Evolutionary conservation across 2,797 vertebrate genomes (phyloP), one percentile per base, ranked within the genome.

Genomic region (Buphagus erythrorhynchus): DNA sequence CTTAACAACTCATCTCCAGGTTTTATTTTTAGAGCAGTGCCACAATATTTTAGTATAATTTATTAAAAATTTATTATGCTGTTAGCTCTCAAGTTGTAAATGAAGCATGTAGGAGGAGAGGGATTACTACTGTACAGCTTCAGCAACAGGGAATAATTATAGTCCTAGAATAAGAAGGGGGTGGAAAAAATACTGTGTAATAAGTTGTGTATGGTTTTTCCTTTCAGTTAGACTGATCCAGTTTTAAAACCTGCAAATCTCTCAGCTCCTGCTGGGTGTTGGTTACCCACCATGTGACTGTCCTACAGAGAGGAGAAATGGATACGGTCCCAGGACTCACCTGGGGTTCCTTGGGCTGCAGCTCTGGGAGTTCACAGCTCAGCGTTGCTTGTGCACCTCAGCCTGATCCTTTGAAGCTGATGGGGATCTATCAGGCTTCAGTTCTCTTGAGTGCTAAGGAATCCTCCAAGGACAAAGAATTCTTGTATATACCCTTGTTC

Each of bases 1-100:
- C 72, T 77, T 72, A 92, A 57, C 31, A 63, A 67, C 43, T 88
- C 51, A 69, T 72, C 45, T 67, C 62, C 79, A 79, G 48, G 40
- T 78, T 93, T 93, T 87, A 80, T 90, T 93, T 96, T 96, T 93
- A 94, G 88, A 93, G 63, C 59, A 72, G 59, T 85, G 85, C 24
- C 87, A 94, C 55, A 95, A 96, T 93, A 95, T 97, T 97, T 96
- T 92, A 96, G 80, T 88, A 49, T 88, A 91, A 97, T 96, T 93
- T 94, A 96, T 97, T 96, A 95, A 95, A 87, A 90, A 75, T 75
- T 81, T 96, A 96, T 92, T 93, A 94, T 88, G 66, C 68, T 92
- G 79, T 86, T 97, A 90, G 92, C 78, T 95, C 88, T 93, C 82
- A 65, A 86, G 74, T 86, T 95, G 93, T 86, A 94, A 96, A 92